Base-by-base conservation (phyloP, 2,888 invertebrate species). In the Lasioglossum marginatum region DNA sequence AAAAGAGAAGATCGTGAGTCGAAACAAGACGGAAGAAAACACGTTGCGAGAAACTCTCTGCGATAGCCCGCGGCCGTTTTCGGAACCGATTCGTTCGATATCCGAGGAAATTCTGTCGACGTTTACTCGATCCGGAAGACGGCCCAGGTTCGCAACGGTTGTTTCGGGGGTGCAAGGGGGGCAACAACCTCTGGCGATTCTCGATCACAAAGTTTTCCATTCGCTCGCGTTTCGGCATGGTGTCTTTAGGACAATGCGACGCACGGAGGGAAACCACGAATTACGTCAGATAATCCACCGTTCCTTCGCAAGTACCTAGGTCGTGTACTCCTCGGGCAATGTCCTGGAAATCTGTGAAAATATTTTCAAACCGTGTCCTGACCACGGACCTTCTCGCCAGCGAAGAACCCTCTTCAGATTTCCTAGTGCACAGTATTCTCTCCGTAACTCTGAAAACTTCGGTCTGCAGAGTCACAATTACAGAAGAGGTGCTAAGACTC, bases 191-290 rank as follows among this genome's bases (percentile, higher is more conserved):
- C 66, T n/a, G 80, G 73, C 60, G 77, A 80, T 73, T 85, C 73
- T 74, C 85, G 85, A 73, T 85, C 85, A 80, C 85, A 80, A 85
- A 79, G 60, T 80, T 85, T 85, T 85, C 85, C 80, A 73, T 8
- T 43, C 27, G 27, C 37, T 75, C 70, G 70, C 78, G 66, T 79
- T 84, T 71, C 52, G 52, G 23, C 23, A 10, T 10, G 52, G 66
- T 60, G 57, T 27, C 63, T 40, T 71, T 23, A 34, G 79, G 27
- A 31, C 43, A 63, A 48, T 40, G 57, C 57, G 16, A 10, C 10
- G 52, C 6, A 4, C 79, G 74, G 34, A 77, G 75, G 40, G n/a
- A 52, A 76, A 70, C 66, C 48, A 48, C 45, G 71, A 72, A 68
- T 79, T 27, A 57, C 79, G n/a, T 57, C 27, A 34, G 85, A 68